Base-by-base conservation (phyloP, 2,797 vertebrate genomes). In the Girardinus metallicus region DNA sequence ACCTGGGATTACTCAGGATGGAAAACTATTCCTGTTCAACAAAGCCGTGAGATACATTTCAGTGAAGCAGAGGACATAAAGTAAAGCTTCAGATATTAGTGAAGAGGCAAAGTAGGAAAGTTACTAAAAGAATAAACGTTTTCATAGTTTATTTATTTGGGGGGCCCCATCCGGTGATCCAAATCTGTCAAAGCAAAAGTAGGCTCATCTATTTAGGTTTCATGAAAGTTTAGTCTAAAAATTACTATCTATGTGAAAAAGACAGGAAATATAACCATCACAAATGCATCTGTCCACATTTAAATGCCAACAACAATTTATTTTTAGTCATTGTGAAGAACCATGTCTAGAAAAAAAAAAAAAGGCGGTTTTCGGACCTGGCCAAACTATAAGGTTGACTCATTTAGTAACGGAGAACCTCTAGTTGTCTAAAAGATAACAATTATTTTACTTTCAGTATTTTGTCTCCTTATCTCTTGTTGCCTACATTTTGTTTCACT, bases 1-100 rank as follows among this genome's bases (percentile, higher is more conserved):
- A 6, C 66, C 12, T 3, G 13, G 26, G 73, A 86, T 23, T 4
- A 75, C 77, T 71, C 74, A 41, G 83, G 80, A n/a, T 44, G 31
- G 21, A 77, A 62, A 75, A 73, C 47, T n/a, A 57, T 72, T 47
- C 76, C 71, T 18, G 60, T 12, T n/a, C 26, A 13, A 46, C 60
- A 39, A 74, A 73, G 43, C 4, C n/a, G 55, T 5, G 60, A 55
- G 6, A 70, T 70, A 31, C 36, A 13, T 11, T 79, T 70, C 39
- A 66, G 72, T 29, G 4, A 4, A 29, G 18, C 36, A 73, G 68
- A 55, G 36, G 36, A 68, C 64, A 68, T 41, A 66, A 66, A 55
- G 6, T n/a, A 46, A 70, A 26, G 18, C 34, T 6, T 39, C 6
- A 39, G 18, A n/a, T n/a, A 12, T 70, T 7, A 43, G 66, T 43